Evolutionary conservation across 2,888 invertebrate genomes (phyloP).

Genomic region (Eupeodes luniger): DNA sequence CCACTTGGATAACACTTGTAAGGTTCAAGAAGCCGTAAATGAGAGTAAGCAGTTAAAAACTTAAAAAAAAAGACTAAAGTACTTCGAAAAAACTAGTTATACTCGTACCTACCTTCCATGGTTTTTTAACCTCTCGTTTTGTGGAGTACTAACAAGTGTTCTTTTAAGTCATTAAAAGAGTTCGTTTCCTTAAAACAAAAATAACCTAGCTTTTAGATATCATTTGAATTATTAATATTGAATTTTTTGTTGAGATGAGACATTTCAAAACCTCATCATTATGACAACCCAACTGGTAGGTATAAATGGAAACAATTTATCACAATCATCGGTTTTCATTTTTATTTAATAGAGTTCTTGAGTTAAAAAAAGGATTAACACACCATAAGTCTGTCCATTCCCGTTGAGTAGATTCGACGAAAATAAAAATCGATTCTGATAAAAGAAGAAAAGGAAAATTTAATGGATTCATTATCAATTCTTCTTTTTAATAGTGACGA

Average conservation of each 20-base stretch:
- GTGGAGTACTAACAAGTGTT: constrained; percentile 13
- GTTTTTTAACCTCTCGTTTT: constrained; percentile 14
- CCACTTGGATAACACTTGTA: constrained; percentile 60
- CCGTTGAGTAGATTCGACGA: constrained; percentile 38
- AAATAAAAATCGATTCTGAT: constrained; percentile 12
- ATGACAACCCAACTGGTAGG: not conserved
- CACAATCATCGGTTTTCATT: constrained; percentile 26
- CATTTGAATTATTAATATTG: constrained; percentile 24
- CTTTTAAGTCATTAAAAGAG: constrained; percentile 9
- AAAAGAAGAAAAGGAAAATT: constrained; percentile 42
- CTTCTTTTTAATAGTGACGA: constrained; percentile 43
- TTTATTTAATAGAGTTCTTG: constrained; percentile 32
- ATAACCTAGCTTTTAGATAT: too few species aligned
- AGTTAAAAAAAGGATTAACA: constrained; percentile 31
- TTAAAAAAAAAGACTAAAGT: constrained; percentile 5
- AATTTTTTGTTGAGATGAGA: constrained; percentile 38
- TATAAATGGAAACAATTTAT: constrained; percentile 48
- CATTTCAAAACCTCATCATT: constrained; percentile 10
- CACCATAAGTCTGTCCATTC: not conserved
- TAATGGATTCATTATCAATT: constrained; percentile 65
- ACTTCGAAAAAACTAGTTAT: constrained; percentile 18
- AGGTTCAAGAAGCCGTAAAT: constrained; percentile 53
- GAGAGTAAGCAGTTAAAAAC: constrained; percentile 27
- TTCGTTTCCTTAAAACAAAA: not conserved
- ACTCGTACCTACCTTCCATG: constrained; percentile 12